Base-by-base conservation (phyloP, 2,888 invertebrate species). In the Pristionchus fissidentatus region DNA sequence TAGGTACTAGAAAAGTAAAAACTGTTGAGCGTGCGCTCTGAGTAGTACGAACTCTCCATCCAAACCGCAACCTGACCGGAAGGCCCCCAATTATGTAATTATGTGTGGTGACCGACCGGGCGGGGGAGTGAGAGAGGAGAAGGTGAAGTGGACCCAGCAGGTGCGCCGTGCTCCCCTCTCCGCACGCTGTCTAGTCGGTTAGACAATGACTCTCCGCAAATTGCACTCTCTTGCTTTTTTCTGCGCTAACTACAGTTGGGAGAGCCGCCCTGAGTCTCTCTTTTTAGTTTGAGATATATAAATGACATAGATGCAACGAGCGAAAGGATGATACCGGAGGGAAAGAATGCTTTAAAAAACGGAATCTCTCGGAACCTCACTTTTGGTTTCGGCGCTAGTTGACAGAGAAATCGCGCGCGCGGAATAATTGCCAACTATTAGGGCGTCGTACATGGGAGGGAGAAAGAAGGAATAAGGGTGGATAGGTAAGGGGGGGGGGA, bases 361-460 rank as follows among this genome's bases (percentile, higher is more conserved):
- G n/a, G n/a, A n/a, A n/a, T n/a, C n/a, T n/a, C n/a, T n/a, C n/a
- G n/a, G n/a, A n/a, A n/a, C n/a, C n/a, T n/a, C n/a, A n/a, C n/a
- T n/a, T n/a, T n/a, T n/a, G n/a, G n/a, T n/a, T n/a, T n/a, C n/a
- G n/a, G n/a, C n/a, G n/a, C n/a, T n/a, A n/a, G n/a, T n/a, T n/a
- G n/a, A n/a, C n/a, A n/a, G n/a, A n/a, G n/a, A n/a, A n/a, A n/a
- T n/a, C n/a, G n/a, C n/a, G n/a, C n/a, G n/a, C n/a, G n/a, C n/a
- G 70, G 22, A 70, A 70, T 70, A 70, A 70, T 70, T 70, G 70
- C 26, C 70, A 70, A 70, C 70, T 70, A 70, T 70, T 70, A 70
- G 70, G 41, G n/a, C n/a, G n/a, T n/a, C n/a, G n/a, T n/a, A n/a
- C n/a, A n/a, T 38, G 41, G 70, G 38, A 10, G 26, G 57, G 57